Percentiles rank a stretch among this genome's conserved stretches.
Evolutionary conservation across 2,888 invertebrate species (phyloP).

Genomic region (Mythimna vitellina): DNA sequence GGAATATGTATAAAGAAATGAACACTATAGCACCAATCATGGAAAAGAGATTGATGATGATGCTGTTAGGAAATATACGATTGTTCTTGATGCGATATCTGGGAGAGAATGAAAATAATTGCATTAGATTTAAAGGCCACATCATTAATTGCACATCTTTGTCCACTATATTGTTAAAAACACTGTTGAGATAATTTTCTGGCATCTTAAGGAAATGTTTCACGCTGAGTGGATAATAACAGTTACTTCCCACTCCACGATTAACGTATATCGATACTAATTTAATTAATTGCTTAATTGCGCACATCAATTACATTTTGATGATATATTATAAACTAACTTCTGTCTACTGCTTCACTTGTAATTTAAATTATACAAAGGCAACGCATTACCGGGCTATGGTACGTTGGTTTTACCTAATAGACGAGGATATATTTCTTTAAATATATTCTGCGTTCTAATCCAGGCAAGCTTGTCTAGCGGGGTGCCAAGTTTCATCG

Average conservation of each 20-base stretch:
- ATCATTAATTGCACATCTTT: constrained; percentile 26
- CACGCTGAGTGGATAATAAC: background rate
- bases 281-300: background rate
- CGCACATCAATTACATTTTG: background rate
- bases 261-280: background rate
- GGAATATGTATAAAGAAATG: background rate
- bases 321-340: background rate
- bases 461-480: too few relatives aligned
- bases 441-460: too few relatives aligned
- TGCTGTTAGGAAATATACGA: background rate
- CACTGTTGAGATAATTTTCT: background rate
- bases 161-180: constrained; percentile 14
- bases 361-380: background rate
- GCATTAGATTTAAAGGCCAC: constrained; percentile 19
- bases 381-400: too few relatives aligned
- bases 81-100: constrained; percentile 21
- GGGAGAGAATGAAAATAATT: background rate
- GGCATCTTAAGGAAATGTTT: background rate
- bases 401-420: too few relatives aligned
- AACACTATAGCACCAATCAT: background rate
- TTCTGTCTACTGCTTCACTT: background rate
- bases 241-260: background rate
- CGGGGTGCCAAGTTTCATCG: too few relatives aligned
- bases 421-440: too few relatives aligned
- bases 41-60: background rate